Percentiles rank a stretch among this genome's conserved stretches.
phyloP scores from a whole-genome alignment of 1,140 invertebrate species.

The Hestina assimilis region DNA sequence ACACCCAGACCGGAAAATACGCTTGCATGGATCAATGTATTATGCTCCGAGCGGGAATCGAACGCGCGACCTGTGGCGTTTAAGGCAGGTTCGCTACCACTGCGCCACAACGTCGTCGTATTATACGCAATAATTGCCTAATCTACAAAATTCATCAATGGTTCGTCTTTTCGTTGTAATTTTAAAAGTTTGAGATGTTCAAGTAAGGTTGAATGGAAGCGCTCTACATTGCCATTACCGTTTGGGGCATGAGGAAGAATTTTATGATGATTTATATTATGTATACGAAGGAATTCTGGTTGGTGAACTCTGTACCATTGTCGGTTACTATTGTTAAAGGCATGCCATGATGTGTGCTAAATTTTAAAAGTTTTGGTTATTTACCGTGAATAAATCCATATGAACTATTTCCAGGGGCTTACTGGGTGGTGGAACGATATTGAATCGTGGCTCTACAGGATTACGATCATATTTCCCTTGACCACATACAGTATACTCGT shows the following conservation, averaged over 20 bases:
- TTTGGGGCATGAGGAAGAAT: not conserved
- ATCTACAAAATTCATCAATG: slow-evolving; percentile 19
- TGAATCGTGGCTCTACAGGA: slow-evolving; percentile 7
- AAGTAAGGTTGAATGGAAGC: slow-evolving; percentile 27
- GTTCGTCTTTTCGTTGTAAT: slow-evolving; percentile 11
- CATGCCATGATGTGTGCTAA: slow-evolving; percentile 20
- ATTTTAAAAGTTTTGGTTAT: slow-evolving; percentile 13
- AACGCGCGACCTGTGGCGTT: too few relatives aligned
- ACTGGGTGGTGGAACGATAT: not conserved
- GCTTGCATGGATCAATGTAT: too few relatives aligned
- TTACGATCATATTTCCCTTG: too few relatives aligned
- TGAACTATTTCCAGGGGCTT: not conserved
- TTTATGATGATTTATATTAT: slow-evolving; percentile 2
- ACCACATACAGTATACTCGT: not conserved
- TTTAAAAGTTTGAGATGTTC: slow-evolving; percentile 28
- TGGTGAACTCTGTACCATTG: not conserved
- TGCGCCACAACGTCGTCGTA: too few relatives aligned
- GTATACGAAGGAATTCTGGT: not conserved
- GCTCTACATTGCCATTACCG: slow-evolving; percentile 25
- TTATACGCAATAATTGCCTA: slow-evolving; percentile 29
- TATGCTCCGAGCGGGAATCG: too few relatives aligned
- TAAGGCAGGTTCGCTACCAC: too few relatives aligned
- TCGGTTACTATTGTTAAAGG: slow-evolving; percentile 15
- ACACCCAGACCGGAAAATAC: too few relatives aligned
- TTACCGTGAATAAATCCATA: not conserved